phyloP scores from a whole-genome alignment of 2,797 vertebrate species.

The Chloroceryle inda region DNA sequence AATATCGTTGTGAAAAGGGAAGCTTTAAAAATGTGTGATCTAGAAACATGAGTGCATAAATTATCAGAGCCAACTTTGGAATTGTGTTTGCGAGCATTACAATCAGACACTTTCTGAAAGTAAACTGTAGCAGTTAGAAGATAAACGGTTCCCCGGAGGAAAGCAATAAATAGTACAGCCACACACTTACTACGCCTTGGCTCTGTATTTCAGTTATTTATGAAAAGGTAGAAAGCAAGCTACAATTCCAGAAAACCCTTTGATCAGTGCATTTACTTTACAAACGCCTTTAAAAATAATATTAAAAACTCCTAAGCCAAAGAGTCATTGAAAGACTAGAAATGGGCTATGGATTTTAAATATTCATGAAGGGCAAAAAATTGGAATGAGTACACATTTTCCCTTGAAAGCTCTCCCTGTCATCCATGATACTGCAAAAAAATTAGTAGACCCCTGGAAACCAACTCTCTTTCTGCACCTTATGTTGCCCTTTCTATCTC shows the following conservation, averaged over 20 bases:
- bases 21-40: constrained; percentile 12
- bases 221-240: not conserved
- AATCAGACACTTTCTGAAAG: not conserved
- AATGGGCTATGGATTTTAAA: not conserved
- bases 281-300: not conserved
- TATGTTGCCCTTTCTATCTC: not conserved
- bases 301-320: not conserved
- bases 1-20: not conserved
- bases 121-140: constrained; percentile 24
- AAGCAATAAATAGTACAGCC: constrained; percentile 40
- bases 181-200: accelerated
- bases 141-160: constrained; percentile 45
- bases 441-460: not conserved
- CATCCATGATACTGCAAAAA: not conserved
- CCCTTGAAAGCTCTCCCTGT: not conserved
- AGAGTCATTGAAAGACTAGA: not conserved
- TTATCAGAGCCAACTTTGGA: not conserved
- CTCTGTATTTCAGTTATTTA: constrained; percentile 13
- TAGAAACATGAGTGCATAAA: constrained; percentile 13
- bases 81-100: constrained; percentile 23
- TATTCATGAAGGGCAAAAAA: not conserved
- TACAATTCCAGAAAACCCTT: not conserved
- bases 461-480: not conserved
- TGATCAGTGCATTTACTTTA: not conserved
- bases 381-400: not conserved